Conservation (phyloP, 1,140 invertebrate species). For the Homarus americanus region DNA sequence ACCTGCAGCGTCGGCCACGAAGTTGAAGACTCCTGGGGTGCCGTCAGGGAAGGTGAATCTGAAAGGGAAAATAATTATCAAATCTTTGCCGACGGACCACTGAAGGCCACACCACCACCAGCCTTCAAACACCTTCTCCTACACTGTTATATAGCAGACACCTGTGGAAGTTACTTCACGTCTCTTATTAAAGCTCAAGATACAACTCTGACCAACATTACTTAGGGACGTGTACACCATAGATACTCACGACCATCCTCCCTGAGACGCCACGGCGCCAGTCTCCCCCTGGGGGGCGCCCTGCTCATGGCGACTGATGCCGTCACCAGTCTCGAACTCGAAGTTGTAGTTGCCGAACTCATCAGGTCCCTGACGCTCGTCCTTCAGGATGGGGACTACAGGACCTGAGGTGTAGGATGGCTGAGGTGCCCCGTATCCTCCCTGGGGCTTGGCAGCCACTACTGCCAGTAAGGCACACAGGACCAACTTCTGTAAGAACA, state of each 20-base stretch:
- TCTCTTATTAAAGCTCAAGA: background rate
- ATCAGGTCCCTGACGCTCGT: background rate
- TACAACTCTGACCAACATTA: background rate
- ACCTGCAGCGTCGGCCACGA: background rate
- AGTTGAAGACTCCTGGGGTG: background rate
- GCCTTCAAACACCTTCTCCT: too few relatives aligned
- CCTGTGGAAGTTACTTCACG: too few relatives aligned
- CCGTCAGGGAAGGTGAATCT: constrained; percentile 9
- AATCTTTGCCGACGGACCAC: too few relatives aligned
- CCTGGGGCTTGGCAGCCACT: background rate
- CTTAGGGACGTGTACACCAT: too few relatives aligned
- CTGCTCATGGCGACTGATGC: constrained; percentile 12
- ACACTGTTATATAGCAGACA: too few relatives aligned
- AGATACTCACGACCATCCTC: constrained; percentile 61
- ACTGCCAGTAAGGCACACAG: background rate
- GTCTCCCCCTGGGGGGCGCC: constrained; percentile 9
- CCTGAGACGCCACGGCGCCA: constrained; percentile 43
- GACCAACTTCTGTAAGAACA: background rate
- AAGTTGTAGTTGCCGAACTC: background rate
- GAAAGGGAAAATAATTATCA: background rate
- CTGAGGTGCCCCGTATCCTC: background rate
- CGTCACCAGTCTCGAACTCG: constrained; percentile 4
- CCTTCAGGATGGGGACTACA: constrained; percentile 9
- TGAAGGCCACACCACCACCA: too few relatives aligned
- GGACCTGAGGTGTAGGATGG: constrained; percentile 1